A percentile compares a stretch with the other conserved stretches of the same genome.
phyloP scores from a whole-genome alignment of 2,888 invertebrate genomes.

The Ormyrus rosae region DNA sequence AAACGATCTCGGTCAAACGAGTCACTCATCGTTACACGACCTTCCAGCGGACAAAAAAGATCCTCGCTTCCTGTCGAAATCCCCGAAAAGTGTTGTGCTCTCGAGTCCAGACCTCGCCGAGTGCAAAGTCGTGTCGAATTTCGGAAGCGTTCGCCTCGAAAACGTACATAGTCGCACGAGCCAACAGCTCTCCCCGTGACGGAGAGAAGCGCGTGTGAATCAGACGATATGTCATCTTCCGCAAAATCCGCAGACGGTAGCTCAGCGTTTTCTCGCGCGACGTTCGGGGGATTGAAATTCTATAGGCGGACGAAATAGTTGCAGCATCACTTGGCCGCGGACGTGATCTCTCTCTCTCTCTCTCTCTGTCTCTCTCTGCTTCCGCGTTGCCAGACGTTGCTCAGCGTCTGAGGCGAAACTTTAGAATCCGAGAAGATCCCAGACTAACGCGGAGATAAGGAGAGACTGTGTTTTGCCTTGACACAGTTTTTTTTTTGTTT shows the following conservation, averaged over 20 bases:
- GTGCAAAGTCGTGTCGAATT: slow-evolving; percentile 33
- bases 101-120: not conserved
- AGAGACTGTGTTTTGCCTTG: no score
- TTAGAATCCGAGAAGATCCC: no score
- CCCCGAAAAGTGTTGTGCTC: not conserved
- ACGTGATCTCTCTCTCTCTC: not conserved
- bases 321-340: slow-evolving; percentile 2
- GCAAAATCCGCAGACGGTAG: slow-evolving; percentile 25
- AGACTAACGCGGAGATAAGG: no score
- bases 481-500: no score
- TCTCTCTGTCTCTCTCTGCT: not conserved
- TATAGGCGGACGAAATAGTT: not conserved
- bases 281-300: slow-evolving; percentile 32
- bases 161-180: not conserved
- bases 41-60: not conserved
- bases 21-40: not conserved
- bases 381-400: slow-evolving; percentile 30
- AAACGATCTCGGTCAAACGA: not conserved
- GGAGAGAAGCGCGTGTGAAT: slow-evolving; percentile 1
- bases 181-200: no score
- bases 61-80: not conserved
- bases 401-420: slow-evolving; percentile 6
- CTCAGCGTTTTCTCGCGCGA: slow-evolving; percentile 11
- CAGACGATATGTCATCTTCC: slow-evolving; percentile 18
- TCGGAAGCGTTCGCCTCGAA: not conserved